These are phyloP conservation scores for Mus pahari DNA, from an alignment of 2,113 vertebrate species.

Conservation along the genomic window DNA sequence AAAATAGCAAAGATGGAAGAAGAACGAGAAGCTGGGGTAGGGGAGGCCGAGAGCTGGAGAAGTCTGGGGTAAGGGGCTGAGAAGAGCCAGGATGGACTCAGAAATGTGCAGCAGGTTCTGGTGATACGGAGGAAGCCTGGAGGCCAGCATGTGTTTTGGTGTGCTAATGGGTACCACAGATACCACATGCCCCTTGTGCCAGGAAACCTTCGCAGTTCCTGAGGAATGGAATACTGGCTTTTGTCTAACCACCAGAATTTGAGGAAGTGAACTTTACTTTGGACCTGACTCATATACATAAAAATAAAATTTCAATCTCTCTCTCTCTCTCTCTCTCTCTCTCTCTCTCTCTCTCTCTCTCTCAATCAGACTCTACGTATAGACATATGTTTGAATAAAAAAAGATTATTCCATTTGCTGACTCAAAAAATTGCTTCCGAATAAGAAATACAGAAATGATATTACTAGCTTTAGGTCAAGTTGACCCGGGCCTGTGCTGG, in stretches of 20 bases:
- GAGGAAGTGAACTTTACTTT: not conserved
- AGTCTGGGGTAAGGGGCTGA: not conserved
- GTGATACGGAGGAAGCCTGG: not conserved
- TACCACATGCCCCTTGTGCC: not conserved
- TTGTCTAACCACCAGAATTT: not conserved
- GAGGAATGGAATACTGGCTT: not conserved
- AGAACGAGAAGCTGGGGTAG: not conserved
- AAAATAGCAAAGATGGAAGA: not conserved
- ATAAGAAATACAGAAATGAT: not conserved
- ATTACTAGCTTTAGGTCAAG: not conserved
- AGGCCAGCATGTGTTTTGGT: not conserved
- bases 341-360: not conserved
- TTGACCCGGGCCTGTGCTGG: not conserved
- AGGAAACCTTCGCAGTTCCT: not conserved
- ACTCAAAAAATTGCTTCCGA: not conserved
- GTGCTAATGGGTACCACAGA: not conserved
- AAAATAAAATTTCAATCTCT: not conserved
- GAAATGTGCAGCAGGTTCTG: not conserved
- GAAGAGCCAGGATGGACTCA: not conserved
- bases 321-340: too few species aligned
- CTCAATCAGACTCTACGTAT: not conserved
- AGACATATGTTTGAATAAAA: not conserved
- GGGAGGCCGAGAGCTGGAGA: not conserved
- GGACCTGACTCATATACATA: not conserved
- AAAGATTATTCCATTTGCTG: conserved; percentile 3